Evolutionary conservation across 2,888 invertebrate species (phyloP).

Genomic region (Mantis religiosa): DNA sequence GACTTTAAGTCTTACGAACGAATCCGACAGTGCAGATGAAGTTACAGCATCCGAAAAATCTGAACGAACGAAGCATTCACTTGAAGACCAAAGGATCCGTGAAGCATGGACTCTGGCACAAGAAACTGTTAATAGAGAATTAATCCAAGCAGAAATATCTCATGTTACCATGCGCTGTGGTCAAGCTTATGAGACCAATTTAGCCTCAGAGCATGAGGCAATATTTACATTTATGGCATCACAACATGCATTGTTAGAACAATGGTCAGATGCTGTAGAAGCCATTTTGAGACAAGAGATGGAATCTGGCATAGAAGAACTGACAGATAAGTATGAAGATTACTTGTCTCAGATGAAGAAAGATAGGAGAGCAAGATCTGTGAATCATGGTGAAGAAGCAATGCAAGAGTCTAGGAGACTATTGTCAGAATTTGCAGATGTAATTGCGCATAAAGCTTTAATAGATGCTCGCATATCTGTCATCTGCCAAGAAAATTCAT

Average conservation of each 20-base stretch:
- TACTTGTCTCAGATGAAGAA: slow-evolving; percentile 56
- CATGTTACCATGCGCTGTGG: slow-evolving; percentile 68
- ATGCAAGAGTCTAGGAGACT: slow-evolving; percentile 43
- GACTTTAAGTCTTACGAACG: slow-evolving; percentile 54
- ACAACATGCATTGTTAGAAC: slow-evolving; percentile 66
- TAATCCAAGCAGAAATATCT: slow-evolving; percentile 73
- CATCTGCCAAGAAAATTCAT: slow-evolving; percentile 51
- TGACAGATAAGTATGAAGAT: slow-evolving; percentile 63
- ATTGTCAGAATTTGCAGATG: slow-evolving; percentile 63
- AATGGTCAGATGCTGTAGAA: slow-evolving; percentile 71
- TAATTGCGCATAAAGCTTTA: slow-evolving; percentile 68
- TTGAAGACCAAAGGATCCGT: slow-evolving; percentile 63
- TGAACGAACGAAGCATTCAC: background rate
- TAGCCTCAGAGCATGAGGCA: slow-evolving; percentile 47
- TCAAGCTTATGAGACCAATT: slow-evolving; percentile 60
- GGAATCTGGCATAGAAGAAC: slow-evolving; percentile 64
- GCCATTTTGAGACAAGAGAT: slow-evolving; percentile 67
- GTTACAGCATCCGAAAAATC: background rate
- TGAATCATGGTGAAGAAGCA: slow-evolving; percentile 31
- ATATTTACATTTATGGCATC: slow-evolving; percentile 62
- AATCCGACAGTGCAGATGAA: slow-evolving; percentile 31
- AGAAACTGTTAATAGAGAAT: slow-evolving; percentile 67
- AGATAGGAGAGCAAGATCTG: slow-evolving; percentile 24
- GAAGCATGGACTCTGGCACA: slow-evolving; percentile 73
- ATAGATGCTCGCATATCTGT: slow-evolving; percentile 72